A percentile compares a stretch with the other conserved stretches of the same genome.
Conservation (phyloP, 2,113 vertebrate genomes). For the Gavialis gangeticus region DNA sequence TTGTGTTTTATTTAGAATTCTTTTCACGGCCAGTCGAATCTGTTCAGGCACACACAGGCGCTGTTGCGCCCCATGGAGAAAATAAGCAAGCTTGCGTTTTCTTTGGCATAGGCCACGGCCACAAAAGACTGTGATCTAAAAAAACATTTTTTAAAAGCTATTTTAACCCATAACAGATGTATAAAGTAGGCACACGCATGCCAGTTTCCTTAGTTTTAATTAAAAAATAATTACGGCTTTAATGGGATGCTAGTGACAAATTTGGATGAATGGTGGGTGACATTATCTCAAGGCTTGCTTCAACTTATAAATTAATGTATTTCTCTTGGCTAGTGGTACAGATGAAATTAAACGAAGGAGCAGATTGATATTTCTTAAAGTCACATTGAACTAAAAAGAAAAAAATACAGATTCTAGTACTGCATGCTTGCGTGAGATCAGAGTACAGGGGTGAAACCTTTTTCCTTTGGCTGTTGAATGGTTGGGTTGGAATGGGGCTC, state of each 20-base stretch:
- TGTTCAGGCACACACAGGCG: conserved; percentile 86
- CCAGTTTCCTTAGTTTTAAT: conserved; percentile 89
- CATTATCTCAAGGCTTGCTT: conserved; percentile 83
- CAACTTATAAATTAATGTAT: conserved; percentile 80
- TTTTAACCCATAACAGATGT: conserved; percentile 91
- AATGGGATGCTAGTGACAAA: conserved; percentile 87
- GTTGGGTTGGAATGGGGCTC: not conserved
- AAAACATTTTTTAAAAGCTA: conserved; percentile 86
- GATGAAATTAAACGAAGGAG: conserved; percentile 76
- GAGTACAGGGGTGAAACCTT: not conserved
- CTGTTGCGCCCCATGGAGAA: conserved; percentile 86
- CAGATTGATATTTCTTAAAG: conserved; percentile 72
- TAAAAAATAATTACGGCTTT: conserved; percentile 89
- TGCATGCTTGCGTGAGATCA: not conserved
- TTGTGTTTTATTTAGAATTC: conserved; percentile 92
- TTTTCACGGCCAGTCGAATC: conserved; percentile 89
- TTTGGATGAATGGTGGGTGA: conserved; percentile 87
- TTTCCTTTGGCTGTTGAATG: not conserved
- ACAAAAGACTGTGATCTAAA: conserved; percentile 87
- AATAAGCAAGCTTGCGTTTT: conserved; percentile 89
- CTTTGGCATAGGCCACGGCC: conserved; percentile 86
- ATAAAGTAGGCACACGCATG: conserved; percentile 84
- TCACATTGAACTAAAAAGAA: conserved; percentile 67
- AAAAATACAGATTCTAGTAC: not conserved
- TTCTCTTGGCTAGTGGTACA: conserved; percentile 76